Evolutionary conservation across 2,113 vertebrate genomes (phyloP).

Genomic region (Rhegmatorhina hoffmannsi): DNA sequence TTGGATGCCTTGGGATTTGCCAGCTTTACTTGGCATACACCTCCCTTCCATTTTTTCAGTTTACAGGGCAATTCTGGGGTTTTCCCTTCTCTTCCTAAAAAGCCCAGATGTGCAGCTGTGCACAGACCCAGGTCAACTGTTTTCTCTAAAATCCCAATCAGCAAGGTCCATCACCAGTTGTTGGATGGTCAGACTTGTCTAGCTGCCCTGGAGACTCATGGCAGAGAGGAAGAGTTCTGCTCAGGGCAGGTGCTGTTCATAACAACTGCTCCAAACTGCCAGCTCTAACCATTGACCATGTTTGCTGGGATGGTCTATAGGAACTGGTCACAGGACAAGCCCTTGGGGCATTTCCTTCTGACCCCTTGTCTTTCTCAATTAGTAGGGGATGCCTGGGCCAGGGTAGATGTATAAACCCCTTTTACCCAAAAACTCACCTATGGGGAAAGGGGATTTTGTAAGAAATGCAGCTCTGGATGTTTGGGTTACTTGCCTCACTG

Average conservation of each 20-base stretch:
- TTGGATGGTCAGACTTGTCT: rapidly evolving
- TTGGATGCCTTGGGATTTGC: not conserved
- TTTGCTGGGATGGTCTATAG: not conserved
- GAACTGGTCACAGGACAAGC: not conserved
- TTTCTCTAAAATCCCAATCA: not conserved
- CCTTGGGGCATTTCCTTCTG: not conserved
- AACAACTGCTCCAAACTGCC: not conserved
- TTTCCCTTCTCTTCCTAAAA: not conserved
- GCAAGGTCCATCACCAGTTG: not conserved
- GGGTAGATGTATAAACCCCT: not conserved
- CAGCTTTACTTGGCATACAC: not conserved
- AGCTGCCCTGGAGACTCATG: not conserved
- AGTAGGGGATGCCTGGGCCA: not conserved
- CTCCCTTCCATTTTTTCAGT: not conserved
- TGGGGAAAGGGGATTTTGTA: not conserved
- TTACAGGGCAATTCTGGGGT: not conserved
- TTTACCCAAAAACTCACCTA: not conserved
- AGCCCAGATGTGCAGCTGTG: not conserved
- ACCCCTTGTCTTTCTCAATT: not conserved
- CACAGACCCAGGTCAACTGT: not conserved
- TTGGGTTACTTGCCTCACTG: not conserved
- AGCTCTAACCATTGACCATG: rapidly evolving
- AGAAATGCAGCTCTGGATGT: not conserved
- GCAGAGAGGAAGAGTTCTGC: not conserved
- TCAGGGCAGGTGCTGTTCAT: not conserved